Percentiles rank a stretch among this genome's conserved stretches.
These are phyloP conservation scores for Incurvaria masculella DNA, from an alignment of 2,888 invertebrate genomes.

Conservation along the genomic window DNA sequence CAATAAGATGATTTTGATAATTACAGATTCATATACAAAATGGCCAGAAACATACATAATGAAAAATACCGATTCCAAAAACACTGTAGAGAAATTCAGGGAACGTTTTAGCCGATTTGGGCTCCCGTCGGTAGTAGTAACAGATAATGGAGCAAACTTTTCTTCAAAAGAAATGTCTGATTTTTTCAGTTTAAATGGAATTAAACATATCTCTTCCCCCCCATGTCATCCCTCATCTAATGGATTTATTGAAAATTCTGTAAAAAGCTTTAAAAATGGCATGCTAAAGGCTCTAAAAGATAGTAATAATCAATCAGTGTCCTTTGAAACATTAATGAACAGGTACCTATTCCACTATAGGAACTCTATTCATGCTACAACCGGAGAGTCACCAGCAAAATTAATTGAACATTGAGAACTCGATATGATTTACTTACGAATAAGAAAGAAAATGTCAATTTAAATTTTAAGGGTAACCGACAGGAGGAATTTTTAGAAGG, in stretches of 20 bases:
- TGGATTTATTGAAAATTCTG: conserved; percentile 7
- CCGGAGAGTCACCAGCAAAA: conserved; percentile 1
- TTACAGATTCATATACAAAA: conserved; percentile 8
- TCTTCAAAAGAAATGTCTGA: conserved; percentile 3
- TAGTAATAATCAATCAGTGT: not conserved
- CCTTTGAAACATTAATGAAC: not conserved
- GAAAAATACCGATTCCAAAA: conserved; percentile 2
- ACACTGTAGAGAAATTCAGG: conserved; percentile 3
- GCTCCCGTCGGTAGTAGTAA: not conserved
- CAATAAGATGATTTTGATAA: conserved; percentile 2
- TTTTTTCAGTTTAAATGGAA: conserved; percentile 6
- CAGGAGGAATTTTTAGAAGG: too few relatives aligned
- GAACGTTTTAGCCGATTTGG: not conserved
- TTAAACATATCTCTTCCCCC: conserved; percentile 8
- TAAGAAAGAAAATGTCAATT: not conserved
- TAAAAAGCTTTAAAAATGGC: conserved; percentile 1
- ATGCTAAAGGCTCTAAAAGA: not conserved
- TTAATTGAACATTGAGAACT: conserved; percentile 2
- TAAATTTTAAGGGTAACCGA: too few relatives aligned
- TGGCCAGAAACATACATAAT: conserved; percentile 11
- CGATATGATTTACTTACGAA: not conserved
- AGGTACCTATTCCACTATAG: conserved; percentile 1
- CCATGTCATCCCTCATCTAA: conserved; percentile 7
- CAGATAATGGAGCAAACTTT: conserved; percentile 4
- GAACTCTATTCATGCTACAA: conserved; percentile 3